These are phyloP conservation scores for Eupeodes luniger DNA, from an alignment of 2,888 invertebrate genomes.

Conservation along the genomic window DNA sequence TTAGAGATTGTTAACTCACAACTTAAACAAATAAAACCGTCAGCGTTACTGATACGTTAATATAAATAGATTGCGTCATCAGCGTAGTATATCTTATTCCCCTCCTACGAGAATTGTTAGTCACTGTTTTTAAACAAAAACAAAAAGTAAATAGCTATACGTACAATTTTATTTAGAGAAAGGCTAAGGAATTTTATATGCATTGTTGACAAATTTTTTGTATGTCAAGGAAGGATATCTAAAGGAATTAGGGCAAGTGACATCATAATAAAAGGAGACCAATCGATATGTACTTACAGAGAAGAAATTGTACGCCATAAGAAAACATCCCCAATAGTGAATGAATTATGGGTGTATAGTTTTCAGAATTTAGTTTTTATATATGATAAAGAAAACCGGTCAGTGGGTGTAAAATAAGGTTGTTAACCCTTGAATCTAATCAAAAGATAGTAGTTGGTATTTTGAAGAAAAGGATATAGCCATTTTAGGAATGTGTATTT, in stretches of 20 bases:
- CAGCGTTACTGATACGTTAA: constrained; percentile 38
- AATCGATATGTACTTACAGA: constrained; percentile 56
- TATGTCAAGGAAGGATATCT: constrained; percentile 58
- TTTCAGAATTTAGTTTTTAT: background rate
- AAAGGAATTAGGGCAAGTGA: constrained; percentile 69
- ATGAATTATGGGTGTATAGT: background rate
- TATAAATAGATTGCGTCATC: constrained; percentile 71
- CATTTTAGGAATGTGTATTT: no score
- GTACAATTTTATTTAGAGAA: background rate
- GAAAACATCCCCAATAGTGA: constrained; percentile 42
- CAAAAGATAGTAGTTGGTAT: background rate
- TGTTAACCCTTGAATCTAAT: constrained; percentile 37
- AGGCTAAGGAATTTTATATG: constrained; percentile 33
- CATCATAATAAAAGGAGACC: constrained; percentile 67
- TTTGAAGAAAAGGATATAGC: no score
- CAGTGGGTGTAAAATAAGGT: constrained; percentile 47
- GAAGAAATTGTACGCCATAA: background rate
- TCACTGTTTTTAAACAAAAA: constrained; percentile 16
- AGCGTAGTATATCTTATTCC: background rate
- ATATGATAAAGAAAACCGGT: constrained; percentile 7
- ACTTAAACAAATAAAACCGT: constrained; percentile 54
- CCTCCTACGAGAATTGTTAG: constrained; percentile 27
- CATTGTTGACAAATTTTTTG: constrained; percentile 44
- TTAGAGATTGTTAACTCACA: constrained; percentile 3
- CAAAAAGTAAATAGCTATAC: no score